A percentile compares a stretch with the other conserved stretches of the same genome.
Evolutionary conservation across 2,797 vertebrate species (phyloP).

Genomic region (Catostomus latipinnis): DNA sequence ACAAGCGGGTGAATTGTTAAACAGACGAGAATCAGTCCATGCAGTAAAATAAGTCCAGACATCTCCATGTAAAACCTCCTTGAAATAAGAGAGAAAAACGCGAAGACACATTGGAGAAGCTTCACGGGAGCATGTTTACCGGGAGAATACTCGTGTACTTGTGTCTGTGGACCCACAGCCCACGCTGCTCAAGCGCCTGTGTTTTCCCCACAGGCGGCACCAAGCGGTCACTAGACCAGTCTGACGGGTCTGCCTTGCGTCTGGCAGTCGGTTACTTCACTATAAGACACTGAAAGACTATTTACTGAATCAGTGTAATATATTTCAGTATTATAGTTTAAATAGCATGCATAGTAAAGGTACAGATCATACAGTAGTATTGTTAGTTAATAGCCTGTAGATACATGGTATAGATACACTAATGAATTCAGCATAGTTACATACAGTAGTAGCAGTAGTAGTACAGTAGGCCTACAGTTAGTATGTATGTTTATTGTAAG

Average conservation of each 20-base stretch:
- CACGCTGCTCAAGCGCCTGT: slow-evolving; percentile 17
- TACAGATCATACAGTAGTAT: too few relatives aligned
- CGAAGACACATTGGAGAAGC: slow-evolving; percentile 41
- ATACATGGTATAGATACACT: too few relatives aligned
- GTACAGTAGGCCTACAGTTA: too few relatives aligned
- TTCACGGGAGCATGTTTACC: slow-evolving; percentile 55
- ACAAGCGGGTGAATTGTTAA: slow-evolving; percentile 67
- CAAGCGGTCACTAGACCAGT: slow-evolving; percentile 57
- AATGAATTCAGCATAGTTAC: too few relatives aligned
- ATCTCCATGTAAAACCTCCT: slow-evolving; percentile 59
- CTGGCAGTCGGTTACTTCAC: too few relatives aligned
- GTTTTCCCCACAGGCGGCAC: slow-evolving; percentile 59
- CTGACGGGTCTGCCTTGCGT: slow-evolving; percentile 32
- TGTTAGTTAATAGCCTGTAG: too few relatives aligned
- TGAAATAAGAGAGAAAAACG: slow-evolving; percentile 36
- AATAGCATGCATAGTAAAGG: too few relatives aligned
- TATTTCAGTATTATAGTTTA: too few relatives aligned
- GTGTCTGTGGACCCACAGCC: background rate
- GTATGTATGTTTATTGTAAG: too few relatives aligned
- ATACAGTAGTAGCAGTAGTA: too few relatives aligned
- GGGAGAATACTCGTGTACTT: background rate
- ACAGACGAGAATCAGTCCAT: slow-evolving; percentile 56
- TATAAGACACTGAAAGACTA: too few relatives aligned
- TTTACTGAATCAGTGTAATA: too few relatives aligned
- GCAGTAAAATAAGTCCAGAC: slow-evolving; percentile 54